A percentile compares a stretch with the other conserved stretches of the same genome.
Evolutionary conservation across 2,113 vertebrate genomes (phyloP).

Genomic region (Cheirogaleus medius): DNA sequence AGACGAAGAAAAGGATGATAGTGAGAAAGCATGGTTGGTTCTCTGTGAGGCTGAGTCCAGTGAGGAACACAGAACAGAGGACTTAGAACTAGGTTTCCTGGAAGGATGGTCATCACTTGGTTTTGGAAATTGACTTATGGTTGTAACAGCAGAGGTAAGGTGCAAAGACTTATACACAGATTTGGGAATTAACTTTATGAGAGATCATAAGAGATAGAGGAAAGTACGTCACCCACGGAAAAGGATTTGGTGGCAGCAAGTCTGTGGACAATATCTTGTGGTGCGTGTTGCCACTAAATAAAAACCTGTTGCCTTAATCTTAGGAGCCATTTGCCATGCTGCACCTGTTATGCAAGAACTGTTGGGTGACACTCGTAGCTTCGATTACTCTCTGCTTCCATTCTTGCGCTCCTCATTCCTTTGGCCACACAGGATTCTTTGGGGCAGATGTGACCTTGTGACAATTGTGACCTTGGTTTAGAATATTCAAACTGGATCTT

Average conservation of each 20-base stretch:
- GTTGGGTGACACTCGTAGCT: not conserved
- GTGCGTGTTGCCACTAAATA: not conserved
- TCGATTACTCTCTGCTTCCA: not conserved
- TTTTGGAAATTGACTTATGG: not conserved
- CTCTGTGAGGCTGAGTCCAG: not conserved
- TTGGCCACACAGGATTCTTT: not conserved
- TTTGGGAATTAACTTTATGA: not conserved
- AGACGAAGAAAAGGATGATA: not conserved
- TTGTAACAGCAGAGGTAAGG: not conserved
- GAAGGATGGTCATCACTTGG: not conserved
- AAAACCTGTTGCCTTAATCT: not conserved
- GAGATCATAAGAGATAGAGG: too few species aligned
- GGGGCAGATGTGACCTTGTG: not conserved
- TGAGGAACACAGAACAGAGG: not conserved
- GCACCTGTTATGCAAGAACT: not conserved
- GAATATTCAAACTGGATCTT: not conserved
- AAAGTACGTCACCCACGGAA: not conserved
- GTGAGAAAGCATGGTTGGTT: not conserved
- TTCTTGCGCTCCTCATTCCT: not conserved
- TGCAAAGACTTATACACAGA: not conserved
- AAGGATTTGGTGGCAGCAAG: not conserved
- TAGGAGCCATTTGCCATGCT: not conserved
- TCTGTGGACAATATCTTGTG: not conserved
- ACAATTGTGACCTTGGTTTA: not conserved
- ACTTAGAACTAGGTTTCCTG: not conserved